phyloP scores from a whole-genome alignment of 2,797 vertebrate species.

The Cryptoblepharus egeriae region DNA sequence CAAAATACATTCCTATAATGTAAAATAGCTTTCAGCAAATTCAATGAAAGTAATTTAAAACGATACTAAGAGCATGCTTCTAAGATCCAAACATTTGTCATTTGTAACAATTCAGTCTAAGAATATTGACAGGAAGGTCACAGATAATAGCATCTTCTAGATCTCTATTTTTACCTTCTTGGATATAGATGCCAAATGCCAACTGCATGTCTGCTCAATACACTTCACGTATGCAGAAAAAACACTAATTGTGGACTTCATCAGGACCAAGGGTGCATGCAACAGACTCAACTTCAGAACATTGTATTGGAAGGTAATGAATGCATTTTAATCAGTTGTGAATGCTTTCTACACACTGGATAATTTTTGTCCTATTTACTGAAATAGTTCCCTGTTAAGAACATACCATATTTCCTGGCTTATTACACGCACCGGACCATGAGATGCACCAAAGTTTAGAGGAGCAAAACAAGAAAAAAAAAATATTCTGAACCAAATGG shows the following conservation, averaged over 20 bases:
- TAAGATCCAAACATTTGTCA: background rate
- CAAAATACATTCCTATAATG: background rate
- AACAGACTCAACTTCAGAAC: constrained; percentile 19
- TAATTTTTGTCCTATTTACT: too few relatives aligned
- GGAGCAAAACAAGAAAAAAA: too few relatives aligned
- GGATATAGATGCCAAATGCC: background rate
- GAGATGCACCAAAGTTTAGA: too few relatives aligned
- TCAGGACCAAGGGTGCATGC: rapidly evolving
- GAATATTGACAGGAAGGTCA: constrained; percentile 1
- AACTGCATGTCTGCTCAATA: background rate
- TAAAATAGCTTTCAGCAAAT: background rate
- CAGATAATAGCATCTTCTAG: constrained; percentile 35
- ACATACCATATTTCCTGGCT: too few relatives aligned
- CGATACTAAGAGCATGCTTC: constrained; percentile 9
- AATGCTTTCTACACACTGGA: too few relatives aligned
- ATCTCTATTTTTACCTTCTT: constrained; percentile 22
- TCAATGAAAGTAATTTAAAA: constrained; percentile 15
- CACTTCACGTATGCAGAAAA: background rate
- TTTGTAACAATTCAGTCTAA: constrained; percentile 17
- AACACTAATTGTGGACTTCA: background rate
- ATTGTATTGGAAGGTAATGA: too few relatives aligned
- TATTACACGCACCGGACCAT: too few relatives aligned
- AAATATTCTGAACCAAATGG: too few relatives aligned
- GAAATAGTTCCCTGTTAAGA: too few relatives aligned
- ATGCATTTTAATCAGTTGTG: too few relatives aligned